Evolutionary conservation across 2,797 vertebrate genomes (phyloP).

Genomic region (Gallinago solitaria): DNA sequence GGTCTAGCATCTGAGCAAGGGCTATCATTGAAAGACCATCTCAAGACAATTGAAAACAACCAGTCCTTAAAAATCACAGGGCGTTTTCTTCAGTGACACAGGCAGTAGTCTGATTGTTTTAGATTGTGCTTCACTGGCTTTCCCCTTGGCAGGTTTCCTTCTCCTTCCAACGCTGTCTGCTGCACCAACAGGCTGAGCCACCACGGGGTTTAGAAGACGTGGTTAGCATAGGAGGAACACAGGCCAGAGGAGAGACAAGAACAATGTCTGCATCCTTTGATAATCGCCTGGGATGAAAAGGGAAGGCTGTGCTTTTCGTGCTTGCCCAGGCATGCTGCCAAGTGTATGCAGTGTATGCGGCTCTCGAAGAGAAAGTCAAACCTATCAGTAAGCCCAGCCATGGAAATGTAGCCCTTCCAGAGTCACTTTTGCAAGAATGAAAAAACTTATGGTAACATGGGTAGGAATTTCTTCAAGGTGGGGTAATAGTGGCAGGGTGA

Average conservation of each 20-base stretch:
- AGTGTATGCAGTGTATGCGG: neutral
- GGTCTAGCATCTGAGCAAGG: accelerated
- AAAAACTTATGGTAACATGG: neutral
- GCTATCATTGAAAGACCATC: neutral
- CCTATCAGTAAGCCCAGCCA: neutral
- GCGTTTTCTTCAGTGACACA: neutral
- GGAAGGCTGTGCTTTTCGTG: neutral
- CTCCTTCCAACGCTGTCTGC: neutral
- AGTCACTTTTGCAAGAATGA: neutral
- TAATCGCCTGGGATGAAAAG: neutral
- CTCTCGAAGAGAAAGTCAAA: slow-evolving; percentile 29
- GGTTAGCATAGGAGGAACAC: neutral
- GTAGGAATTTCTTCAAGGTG: slow-evolving; percentile 15
- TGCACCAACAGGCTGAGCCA: neutral
- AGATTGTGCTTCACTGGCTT: neutral
- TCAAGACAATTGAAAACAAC: accelerated
- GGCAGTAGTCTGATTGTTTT: neutral
- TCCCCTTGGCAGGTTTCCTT: neutral
- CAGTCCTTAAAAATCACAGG: neutral
- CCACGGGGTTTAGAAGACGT: neutral
- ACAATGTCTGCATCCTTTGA: neutral
- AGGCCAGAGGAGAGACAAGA: neutral
- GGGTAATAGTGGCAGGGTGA: neutral
- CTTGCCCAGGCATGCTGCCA: neutral
- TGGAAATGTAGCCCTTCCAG: neutral